phyloP scores from a whole-genome alignment of 2,113 vertebrate species.

The Marmota flaviventris region DNA sequence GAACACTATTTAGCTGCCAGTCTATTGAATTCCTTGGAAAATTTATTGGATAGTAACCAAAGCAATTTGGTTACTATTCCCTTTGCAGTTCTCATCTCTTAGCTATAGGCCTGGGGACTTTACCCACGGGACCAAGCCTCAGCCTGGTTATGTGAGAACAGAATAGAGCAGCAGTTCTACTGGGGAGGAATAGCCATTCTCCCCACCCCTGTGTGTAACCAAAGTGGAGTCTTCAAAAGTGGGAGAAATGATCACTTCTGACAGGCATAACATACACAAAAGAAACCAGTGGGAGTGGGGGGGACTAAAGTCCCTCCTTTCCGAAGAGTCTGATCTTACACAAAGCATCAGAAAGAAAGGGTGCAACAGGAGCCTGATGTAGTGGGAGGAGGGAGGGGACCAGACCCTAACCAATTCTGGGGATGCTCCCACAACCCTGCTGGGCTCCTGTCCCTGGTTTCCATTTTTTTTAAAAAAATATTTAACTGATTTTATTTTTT shows the following conservation, averaged over 20 bases:
- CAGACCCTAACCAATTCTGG: background rate
- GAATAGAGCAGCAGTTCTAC: background rate
- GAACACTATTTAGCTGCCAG: background rate
- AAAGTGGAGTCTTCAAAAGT: background rate
- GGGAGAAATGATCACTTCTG: background rate
- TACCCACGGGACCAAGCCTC: background rate
- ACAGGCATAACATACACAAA: background rate
- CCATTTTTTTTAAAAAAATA: background rate
- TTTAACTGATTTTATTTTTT: no score
- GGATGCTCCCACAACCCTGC: background rate
- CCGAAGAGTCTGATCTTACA: background rate
- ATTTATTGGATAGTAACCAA: slow-evolving; percentile 39
- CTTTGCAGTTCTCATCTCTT: background rate
- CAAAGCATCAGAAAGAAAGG: background rate
- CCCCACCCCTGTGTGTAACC: background rate
- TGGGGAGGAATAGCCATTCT: background rate
- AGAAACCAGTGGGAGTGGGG: background rate
- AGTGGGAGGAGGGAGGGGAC: background rate
- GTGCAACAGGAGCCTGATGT: background rate
- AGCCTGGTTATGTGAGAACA: background rate
- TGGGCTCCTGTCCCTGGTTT: background rate
- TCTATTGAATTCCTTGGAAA: background rate
- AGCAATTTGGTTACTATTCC: background rate
- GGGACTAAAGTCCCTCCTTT: background rate
- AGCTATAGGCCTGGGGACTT: background rate